Percentiles rank a stretch among this genome's conserved stretches.
These are phyloP conservation scores for Polymixis flavicincta DNA, from an alignment of 2,888 invertebrate species.

Conservation along the genomic window DNA sequence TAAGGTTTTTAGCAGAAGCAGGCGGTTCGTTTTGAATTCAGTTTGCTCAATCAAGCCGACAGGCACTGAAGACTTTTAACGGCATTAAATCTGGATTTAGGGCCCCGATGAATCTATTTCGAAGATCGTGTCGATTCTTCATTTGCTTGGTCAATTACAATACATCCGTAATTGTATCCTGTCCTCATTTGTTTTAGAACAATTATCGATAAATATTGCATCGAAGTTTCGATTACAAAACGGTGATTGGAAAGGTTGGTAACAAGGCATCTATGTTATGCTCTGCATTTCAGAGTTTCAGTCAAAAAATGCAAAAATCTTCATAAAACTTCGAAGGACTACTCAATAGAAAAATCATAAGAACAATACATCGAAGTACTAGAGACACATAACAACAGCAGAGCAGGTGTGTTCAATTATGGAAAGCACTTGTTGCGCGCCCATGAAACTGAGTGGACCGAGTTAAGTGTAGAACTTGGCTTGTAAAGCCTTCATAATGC, in stretches of 20 bases:
- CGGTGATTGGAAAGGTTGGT: no score
- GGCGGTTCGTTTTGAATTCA: conserved; percentile 37
- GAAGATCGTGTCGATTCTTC: neutral
- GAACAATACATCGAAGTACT: conserved; percentile 61
- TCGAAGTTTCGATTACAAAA: neutral
- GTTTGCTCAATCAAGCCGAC: conserved; percentile 5
- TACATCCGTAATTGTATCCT: neutral
- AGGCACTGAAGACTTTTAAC: no score
- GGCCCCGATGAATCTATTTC: no score
- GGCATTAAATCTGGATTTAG: neutral
- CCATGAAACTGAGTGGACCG: conserved; percentile 77
- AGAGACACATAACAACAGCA: conserved; percentile 71
- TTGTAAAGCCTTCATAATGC: conserved; percentile 81
- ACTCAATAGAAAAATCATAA: conserved; percentile 62
- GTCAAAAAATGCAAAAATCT: conserved; percentile 1
- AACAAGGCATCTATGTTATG: neutral
- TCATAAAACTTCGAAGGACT: conserved; percentile 1
- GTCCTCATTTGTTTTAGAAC: neutral
- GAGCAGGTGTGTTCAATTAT: conserved; percentile 81
- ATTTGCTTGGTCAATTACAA: neutral
- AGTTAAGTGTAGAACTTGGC: conserved; percentile 80
- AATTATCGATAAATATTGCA: neutral
- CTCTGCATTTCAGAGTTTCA: neutral
- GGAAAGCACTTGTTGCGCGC: conserved; percentile 82
- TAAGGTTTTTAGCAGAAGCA: conserved; percentile 15